A percentile compares a stretch with the other conserved stretches of the same genome.
Evolutionary conservation across 2,113 vertebrate species (phyloP).

Genomic region (Gallinago undulata): DNA sequence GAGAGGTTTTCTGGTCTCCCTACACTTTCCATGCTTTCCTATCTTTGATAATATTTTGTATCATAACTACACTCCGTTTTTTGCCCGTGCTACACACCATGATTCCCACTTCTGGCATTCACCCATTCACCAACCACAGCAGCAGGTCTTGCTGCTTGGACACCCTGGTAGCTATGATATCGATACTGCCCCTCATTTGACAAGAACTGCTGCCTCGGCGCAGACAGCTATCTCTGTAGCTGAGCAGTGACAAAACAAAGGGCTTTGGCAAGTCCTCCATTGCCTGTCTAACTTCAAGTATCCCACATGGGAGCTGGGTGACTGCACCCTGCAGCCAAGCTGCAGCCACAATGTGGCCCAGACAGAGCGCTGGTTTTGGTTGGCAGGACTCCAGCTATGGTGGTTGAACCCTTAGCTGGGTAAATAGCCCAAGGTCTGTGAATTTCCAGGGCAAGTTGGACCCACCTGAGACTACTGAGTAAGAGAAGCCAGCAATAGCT

Average conservation of each 20-base stretch:
- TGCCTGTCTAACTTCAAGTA: background rate
- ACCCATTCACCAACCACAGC: background rate
- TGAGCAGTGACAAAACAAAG: background rate
- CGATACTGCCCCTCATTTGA: background rate
- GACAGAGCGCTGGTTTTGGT: background rate
- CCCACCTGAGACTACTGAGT: background rate
- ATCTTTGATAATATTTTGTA: background rate
- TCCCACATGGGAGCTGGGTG: background rate
- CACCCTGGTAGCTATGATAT: background rate
- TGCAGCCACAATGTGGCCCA: rapidly evolving
- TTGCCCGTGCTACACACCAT: background rate
- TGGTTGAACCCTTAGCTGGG: background rate
- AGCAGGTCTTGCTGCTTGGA: too few species aligned
- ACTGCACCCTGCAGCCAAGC: background rate
- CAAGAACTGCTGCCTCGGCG: background rate
- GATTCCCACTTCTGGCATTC: background rate
- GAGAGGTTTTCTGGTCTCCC: background rate
- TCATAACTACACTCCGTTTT: background rate
- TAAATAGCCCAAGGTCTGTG: background rate
- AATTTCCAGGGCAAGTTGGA: background rate
- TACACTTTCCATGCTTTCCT: background rate
- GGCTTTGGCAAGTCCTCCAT: background rate
- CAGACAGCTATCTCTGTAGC: background rate
- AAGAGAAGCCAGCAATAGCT: background rate
- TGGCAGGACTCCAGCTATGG: background rate